phyloP scores from a whole-genome alignment of 2,113 vertebrate species.

The Varanus salvator region DNA sequence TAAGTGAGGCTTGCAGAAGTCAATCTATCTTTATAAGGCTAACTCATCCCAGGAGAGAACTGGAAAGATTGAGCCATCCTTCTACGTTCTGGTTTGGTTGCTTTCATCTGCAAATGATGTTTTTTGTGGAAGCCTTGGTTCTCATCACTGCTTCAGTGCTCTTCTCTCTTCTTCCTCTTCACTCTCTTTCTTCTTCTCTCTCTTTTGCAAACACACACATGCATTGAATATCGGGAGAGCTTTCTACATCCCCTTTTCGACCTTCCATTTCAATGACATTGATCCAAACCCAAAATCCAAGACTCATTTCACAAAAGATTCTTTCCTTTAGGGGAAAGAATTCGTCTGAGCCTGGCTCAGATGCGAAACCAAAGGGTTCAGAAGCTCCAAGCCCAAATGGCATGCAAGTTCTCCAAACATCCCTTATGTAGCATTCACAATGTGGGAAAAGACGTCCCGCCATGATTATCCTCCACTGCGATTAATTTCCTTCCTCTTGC shows the following conservation, averaged over 20 bases:
- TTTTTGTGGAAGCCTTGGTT: neutral
- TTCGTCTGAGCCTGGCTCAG: too few relatives aligned
- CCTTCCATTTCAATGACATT: neutral
- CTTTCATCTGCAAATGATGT: neutral
- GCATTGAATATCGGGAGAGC: neutral
- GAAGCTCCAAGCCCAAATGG: too few relatives aligned
- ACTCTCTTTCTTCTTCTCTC: neutral
- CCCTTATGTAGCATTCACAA: too few relatives aligned
- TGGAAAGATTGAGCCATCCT: neutral
- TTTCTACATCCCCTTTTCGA: neutral
- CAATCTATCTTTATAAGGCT: conserved; percentile 47
- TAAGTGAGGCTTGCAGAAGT: conserved; percentile 13
- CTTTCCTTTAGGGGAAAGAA: neutral
- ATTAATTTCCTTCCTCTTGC: too few relatives aligned
- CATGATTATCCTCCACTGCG: too few relatives aligned
- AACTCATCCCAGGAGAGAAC: conserved; percentile 22
- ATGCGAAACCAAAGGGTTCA: too few relatives aligned
- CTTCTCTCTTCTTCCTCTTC: too few relatives aligned
- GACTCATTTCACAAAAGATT: neutral
- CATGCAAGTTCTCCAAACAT: too few relatives aligned
- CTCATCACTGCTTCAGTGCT: neutral
- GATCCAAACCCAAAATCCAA: conserved; percentile 1
- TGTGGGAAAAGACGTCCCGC: too few relatives aligned
- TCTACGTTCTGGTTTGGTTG: neutral
- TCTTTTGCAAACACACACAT: too few relatives aligned